These are phyloP conservation scores for Amphiprion ocellaris DNA, from an alignment of 2,113 vertebrate species.

Conservation along the genomic window DNA sequence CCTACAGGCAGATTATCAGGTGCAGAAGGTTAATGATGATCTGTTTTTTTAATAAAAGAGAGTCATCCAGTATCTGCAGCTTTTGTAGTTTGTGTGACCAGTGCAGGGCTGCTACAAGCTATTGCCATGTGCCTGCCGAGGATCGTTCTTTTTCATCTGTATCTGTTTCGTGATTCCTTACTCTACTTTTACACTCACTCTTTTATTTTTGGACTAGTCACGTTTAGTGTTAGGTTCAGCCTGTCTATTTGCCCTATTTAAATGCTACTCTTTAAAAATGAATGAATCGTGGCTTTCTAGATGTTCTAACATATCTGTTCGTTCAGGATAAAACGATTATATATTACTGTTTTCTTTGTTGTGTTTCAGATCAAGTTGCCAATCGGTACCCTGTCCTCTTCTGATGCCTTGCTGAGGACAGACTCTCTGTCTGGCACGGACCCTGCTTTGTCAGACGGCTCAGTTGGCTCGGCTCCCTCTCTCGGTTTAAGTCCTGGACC, in stretches of 20 bases:
- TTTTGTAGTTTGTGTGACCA: constrained; percentile 4
- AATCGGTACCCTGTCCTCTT: constrained; percentile 82
- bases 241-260: not conserved
- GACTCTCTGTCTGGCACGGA: constrained; percentile 86
- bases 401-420: constrained; percentile 84
- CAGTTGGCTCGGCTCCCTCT: constrained; percentile 85
- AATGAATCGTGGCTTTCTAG: not conserved
- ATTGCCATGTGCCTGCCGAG: no score
- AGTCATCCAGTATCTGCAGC: not conserved
- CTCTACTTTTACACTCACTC: not conserved
- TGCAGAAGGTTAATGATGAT: no score
- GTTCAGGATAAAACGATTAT: not conserved
- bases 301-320: not conserved
- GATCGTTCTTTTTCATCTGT: not conserved
- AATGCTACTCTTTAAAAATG: not conserved
- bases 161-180: no score
- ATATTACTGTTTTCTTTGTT: not conserved
- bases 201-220: not conserved
- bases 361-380: constrained; percentile 84
- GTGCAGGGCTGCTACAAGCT: not conserved
- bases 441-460: constrained; percentile 86
- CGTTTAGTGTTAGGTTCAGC: not conserved
- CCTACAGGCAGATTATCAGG: no score
- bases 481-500: constrained; percentile 86
- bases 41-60: not conserved